Evolutionary conservation across 1,140 invertebrate species (phyloP), one percentile per base, ranked within the genome.

Genomic region (Tetramorium parvispinum): DNA sequence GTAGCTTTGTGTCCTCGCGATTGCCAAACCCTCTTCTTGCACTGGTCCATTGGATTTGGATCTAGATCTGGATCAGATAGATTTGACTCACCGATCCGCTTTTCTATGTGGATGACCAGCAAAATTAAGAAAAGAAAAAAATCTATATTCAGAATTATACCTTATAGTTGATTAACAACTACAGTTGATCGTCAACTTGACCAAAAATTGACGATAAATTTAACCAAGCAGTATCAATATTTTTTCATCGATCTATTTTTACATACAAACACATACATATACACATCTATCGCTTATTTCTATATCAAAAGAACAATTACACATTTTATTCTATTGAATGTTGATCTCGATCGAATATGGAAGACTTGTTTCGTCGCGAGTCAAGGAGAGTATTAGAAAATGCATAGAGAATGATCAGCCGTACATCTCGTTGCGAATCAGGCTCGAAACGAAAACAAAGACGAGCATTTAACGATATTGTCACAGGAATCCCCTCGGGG

Each of bases 1-100:
- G 94, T 95, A 95, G 94, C 94, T 94, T 95, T 95, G 94, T 95
- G 94, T 95, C 92, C 92, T 93, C 87, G 71, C 81, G 76, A 70
- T 70, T 68, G 88, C 77, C 83, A 86, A 87, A 90, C 89, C 88
- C 92, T 93, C 91, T 88, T 91, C 91, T 89, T 91, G 66, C 87
- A 82, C 85, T 68, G 24, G n/a, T 43, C 68, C 68, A 85, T 51
- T 66, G 65, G 68, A 70, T 85, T 49, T 85, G 55, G 89, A 92
- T 93, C 89, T 86, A 91, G 87, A 94, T 94, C 90, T 86, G 85
- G 87, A 89, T 89, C 88, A 85, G 82, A 63, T 87, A 85, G 75
- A 83, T 78, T 77, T 85, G 77, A 43, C 43, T 65, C 32, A 13
- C 68, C 46, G 57, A 83, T 86, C 71, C 71, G 88, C 81, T 55